Evolutionary conservation across 2,888 invertebrate genomes (phyloP), one percentile per base, ranked within the genome.

Genomic region (Tribolium freemani): DNA sequence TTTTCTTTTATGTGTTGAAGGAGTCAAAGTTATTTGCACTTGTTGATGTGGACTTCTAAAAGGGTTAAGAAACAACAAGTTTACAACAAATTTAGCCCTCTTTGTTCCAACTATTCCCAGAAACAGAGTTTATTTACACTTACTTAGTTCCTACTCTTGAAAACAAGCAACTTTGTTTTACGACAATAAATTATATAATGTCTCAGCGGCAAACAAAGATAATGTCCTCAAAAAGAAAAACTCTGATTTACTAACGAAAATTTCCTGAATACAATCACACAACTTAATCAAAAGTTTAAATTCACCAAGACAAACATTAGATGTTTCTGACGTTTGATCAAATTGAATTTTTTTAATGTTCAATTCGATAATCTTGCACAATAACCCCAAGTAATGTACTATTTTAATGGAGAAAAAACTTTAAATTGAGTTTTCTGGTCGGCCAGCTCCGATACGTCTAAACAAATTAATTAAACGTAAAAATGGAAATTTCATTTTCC

Each of bases 401-500:
- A 26, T 45, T 60, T 30, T 60, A 60, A 60, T 60, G 60, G 63
- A 63, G 31, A 31, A 31, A 46, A 21, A 46, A 61, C 30, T 63
- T 63, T 63, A 63, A 63, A 63, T 63, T 63, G 63, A 63, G 63
- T 63, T 63, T 63, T 63, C 31, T 63, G 63, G 50, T 63, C 51
- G 50, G 50, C 9, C 48, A 26, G 20, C 10, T 51, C 20, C 21
- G 16, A 16, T 63, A 63, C 51, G 38, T 63, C 63, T 51, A 63
- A 63, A 63, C 63, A 63, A 63, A 63, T 63, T 50, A 63, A 63
- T 13, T 50, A 11, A 48, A 11, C 48, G 48, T 13, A 48, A 48
- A 48, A 48, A 46, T 46, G 21, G 3, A 21, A 21, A 26, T 26
- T 16, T 16, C 16, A 16, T 16, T 16, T 16, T 16, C 16, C 16